Conservation (phyloP, 2,888 invertebrate genomes). For the Halocaridina rubra region DNA sequence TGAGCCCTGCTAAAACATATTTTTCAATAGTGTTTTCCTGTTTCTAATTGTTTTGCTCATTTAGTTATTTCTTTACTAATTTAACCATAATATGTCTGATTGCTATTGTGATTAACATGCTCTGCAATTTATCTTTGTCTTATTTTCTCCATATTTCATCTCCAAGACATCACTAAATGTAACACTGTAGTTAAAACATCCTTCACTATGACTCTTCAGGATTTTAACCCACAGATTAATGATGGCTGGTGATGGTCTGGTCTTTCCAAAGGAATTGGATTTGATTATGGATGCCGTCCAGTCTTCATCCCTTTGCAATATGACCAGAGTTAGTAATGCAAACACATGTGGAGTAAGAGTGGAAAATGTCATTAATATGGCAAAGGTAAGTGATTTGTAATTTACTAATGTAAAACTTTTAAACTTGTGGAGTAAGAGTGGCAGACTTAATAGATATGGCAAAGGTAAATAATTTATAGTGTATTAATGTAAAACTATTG, state of each 20-base stretch:
- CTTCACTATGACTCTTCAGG: too few relatives aligned
- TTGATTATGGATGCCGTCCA: constrained; percentile 20
- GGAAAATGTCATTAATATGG: constrained; percentile 41
- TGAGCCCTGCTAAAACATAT: too few relatives aligned
- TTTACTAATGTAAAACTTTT: not conserved
- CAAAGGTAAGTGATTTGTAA: constrained; percentile 38
- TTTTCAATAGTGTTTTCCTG: too few relatives aligned
- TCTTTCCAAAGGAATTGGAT: constrained; percentile 50
- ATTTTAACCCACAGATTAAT: not conserved
- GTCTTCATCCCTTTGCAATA: constrained; percentile 17
- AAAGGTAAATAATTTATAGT: constrained; percentile 52
- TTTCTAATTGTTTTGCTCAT: too few relatives aligned
- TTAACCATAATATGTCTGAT: too few relatives aligned
- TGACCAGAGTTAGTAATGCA: constrained; percentile 27
- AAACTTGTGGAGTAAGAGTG: constrained; percentile 45
- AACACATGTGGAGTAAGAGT: constrained; percentile 51
- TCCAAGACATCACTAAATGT: not conserved
- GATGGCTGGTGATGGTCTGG: constrained; percentile 19
- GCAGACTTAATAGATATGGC: constrained; percentile 47
- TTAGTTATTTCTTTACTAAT: too few relatives aligned
- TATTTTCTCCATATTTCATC: not conserved
- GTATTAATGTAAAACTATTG: too few relatives aligned
- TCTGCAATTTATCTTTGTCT: not conserved
- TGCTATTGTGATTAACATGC: too few relatives aligned
- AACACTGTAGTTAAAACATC: too few relatives aligned